Conservation (phyloP, 2,888 invertebrate species). For the Melitaea athalia region DNA sequence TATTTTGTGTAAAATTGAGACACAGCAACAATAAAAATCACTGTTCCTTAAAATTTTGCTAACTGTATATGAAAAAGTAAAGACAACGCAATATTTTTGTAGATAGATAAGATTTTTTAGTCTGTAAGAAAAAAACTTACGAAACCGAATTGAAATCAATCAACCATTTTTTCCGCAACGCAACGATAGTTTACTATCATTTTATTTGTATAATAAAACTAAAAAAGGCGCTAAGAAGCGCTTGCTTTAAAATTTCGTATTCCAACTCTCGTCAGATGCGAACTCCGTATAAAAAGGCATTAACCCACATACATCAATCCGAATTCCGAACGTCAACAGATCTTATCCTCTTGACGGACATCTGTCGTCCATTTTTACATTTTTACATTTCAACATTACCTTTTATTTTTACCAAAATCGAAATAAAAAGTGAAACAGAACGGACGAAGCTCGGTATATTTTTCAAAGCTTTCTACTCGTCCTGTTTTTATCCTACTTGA, state of each 20-base stretch:
- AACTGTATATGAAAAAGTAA: too few species aligned
- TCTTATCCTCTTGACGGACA: constrained; percentile 41
- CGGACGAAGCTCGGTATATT: constrained; percentile 71
- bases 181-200: too few species aligned
- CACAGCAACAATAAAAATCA: too few species aligned
- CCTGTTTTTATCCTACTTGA: constrained; percentile 84
- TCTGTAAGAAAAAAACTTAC: too few species aligned
- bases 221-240: constrained; percentile 46
- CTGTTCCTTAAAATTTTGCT: too few species aligned
- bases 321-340: constrained; percentile 32
- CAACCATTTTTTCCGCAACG: too few species aligned
- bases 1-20: too few species aligned
- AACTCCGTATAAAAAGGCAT: constrained; percentile 12
- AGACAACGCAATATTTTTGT: too few species aligned
- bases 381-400: constrained; percentile 20
- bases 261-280: constrained; percentile 29
- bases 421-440: constrained; percentile 62
- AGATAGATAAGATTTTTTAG: too few species aligned
- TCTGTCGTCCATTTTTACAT: constrained; percentile 42
- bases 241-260: constrained; percentile 57
- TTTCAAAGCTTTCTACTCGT: constrained; percentile 73
- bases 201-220: too few species aligned
- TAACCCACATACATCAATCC: constrained; percentile 31
- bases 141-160: too few species aligned
- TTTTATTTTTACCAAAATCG: constrained; percentile 38